These are phyloP conservation scores for Tetanocera ferruginea DNA, from an alignment of 2,888 invertebrate genomes.

Conservation along the genomic window DNA sequence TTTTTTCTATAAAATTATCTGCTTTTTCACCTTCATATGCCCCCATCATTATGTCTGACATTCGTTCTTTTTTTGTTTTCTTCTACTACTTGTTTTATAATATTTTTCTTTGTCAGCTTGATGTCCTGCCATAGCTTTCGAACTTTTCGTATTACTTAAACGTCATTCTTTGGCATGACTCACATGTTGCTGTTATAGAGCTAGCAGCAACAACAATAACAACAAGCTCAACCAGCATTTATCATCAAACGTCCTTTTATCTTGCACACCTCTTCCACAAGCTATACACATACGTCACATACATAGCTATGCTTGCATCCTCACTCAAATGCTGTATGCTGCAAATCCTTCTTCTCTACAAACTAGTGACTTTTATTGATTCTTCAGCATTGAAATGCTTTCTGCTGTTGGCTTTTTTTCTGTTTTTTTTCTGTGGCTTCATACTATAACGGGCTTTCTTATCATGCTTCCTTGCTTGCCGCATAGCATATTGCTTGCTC, in stretches of 20 bases:
- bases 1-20: not conserved
- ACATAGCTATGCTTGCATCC: not conserved
- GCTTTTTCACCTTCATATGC: not conserved
- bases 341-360: no score
- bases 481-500: not conserved
- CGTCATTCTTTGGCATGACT: not conserved
- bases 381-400: slow-evolving; percentile 61
- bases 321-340: not conserved
- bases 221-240: slow-evolving; percentile 36
- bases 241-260: slow-evolving; percentile 58
- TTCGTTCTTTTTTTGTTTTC: not conserved
- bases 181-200: not conserved
- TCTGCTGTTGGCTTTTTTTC: slow-evolving; percentile 45
- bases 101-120: slow-evolving; percentile 39
- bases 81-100: not conserved
- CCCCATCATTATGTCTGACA: not conserved
- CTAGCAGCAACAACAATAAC: slow-evolving; percentile 7
- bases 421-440: not conserved
- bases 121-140: slow-evolving; percentile 5
- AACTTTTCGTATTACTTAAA: not conserved
- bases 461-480: not conserved
- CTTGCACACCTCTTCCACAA: slow-evolving; percentile 5
- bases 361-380: slow-evolving; percentile 67
- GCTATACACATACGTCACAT: not conserved
- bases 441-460: not conserved